Percentiles rank a stretch among this genome's conserved stretches.
Conservation (phyloP, 2,113 vertebrate genomes). For the Crotalus horridus region DNA sequence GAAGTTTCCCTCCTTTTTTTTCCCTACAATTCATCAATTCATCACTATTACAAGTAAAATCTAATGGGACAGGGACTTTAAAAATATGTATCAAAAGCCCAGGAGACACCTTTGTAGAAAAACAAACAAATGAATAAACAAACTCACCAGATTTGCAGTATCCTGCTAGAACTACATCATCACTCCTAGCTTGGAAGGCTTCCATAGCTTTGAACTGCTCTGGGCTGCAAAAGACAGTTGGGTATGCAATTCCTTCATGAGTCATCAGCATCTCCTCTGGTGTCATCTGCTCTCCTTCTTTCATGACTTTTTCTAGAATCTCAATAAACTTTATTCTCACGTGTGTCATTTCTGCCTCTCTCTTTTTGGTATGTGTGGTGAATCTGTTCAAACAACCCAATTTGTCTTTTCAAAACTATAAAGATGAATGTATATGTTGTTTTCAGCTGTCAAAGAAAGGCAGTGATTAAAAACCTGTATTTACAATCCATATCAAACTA, state of each 20-base stretch:
- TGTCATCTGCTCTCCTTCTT: neutral
- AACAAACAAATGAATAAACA: neutral
- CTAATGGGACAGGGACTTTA: neutral
- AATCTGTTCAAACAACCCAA: neutral
- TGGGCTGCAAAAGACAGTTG: neutral
- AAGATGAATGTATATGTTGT: neutral
- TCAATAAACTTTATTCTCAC: neutral
- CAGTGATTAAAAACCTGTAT: too few relatives aligned
- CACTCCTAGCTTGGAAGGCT: slow-evolving; percentile 29
- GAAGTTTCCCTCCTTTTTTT: neutral
- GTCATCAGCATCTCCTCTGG: slow-evolving; percentile 36
- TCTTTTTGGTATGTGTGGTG: neutral
- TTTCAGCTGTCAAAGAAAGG: neutral
- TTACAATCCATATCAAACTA: neutral
- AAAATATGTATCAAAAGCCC: neutral
- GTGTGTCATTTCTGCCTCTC: neutral
- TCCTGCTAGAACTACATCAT: slow-evolving; percentile 63
- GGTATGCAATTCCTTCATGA: slow-evolving; percentile 30
- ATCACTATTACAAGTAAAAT: neutral
- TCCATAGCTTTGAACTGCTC: slow-evolving; percentile 51
- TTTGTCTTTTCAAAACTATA: neutral
- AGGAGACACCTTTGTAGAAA: neutral
- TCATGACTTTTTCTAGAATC: neutral
- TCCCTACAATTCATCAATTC: neutral
- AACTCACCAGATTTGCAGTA: slow-evolving; percentile 77